phyloP scores from a whole-genome alignment of 1,140 invertebrate species.

The Scaptodrosophila lebanonensis region DNA sequence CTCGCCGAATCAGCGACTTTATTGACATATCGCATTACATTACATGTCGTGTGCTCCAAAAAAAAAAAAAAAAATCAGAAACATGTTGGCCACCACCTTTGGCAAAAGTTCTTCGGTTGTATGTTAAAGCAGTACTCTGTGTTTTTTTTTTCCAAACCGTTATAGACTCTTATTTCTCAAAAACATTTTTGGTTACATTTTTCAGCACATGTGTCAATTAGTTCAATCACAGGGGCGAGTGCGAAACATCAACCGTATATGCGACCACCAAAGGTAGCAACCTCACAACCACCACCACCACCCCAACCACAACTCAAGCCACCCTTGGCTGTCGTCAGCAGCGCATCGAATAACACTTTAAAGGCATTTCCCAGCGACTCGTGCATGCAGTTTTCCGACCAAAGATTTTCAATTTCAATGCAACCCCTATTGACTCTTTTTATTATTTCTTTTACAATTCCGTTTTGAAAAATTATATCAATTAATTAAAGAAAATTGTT shows the following conservation, averaged over 20 bases:
- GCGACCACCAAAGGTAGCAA: slow-evolving; percentile 8
- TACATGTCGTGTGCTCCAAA: slow-evolving; percentile 2
- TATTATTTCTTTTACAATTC: too few relatives aligned
- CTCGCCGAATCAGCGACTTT: slow-evolving; percentile 44
- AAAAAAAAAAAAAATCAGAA: background rate
- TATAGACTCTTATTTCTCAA: slow-evolving; percentile 49
- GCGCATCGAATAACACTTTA: slow-evolving; percentile 33
- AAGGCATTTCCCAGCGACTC: slow-evolving; percentile 21
- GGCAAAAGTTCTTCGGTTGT: background rate
- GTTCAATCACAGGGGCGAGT: slow-evolving; percentile 55
- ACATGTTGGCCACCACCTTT: slow-evolving; percentile 11
- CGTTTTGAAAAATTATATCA: too few relatives aligned
- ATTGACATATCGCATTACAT: slow-evolving; percentile 72
- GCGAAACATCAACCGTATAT: slow-evolving; percentile 50
- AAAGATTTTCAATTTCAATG: too few relatives aligned
- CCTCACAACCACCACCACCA: slow-evolving; percentile 11
- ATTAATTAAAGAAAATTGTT: too few relatives aligned
- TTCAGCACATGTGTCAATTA: slow-evolving; percentile 63
- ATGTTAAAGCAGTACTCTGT: slow-evolving; percentile 21
- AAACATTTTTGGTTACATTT: slow-evolving; percentile 31
- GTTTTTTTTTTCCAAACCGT: slow-evolving; percentile 11
- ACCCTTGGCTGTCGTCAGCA: slow-evolving; percentile 5
- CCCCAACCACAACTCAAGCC: slow-evolving; percentile 2
- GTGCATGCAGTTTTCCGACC: slow-evolving; percentile 16
- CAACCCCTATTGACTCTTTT: too few relatives aligned